Percentiles rank a stretch among this genome's conserved stretches.
Evolutionary conservation across 2,888 invertebrate species (phyloP).

Genomic region (Xylocampa areola): DNA sequence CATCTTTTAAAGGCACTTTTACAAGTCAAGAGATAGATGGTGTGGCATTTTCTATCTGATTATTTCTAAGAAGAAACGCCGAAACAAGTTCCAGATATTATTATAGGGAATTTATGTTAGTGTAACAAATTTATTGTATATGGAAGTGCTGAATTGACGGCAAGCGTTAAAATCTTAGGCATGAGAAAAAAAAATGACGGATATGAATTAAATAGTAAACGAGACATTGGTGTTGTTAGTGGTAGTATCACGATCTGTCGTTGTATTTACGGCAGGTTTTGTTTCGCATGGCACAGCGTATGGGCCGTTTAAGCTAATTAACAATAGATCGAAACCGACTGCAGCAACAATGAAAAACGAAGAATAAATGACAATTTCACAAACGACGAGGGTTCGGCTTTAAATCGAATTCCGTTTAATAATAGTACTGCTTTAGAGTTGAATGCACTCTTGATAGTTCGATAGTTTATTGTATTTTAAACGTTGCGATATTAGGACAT

Average conservation of each 20-base stretch:
- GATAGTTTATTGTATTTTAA: slow-evolving; percentile 86
- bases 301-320: slow-evolving; percentile 89
- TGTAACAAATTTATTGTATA: too few species aligned
- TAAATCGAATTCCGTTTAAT: slow-evolving; percentile 90
- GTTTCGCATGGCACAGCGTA: slow-evolving; percentile 77
- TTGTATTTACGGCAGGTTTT: slow-evolving; percentile 61
- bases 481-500: slow-evolving; percentile 64
- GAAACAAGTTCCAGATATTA: too few species aligned
- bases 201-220: slow-evolving; percentile 14
- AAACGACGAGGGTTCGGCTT: slow-evolving; percentile 89
- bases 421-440: slow-evolving; percentile 88
- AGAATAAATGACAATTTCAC: slow-evolving; percentile 90
- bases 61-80: too few species aligned
- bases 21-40: too few species aligned
- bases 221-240: slow-evolving; percentile 31
- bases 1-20: too few species aligned
- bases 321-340: slow-evolving; percentile 88
- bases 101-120: too few species aligned
- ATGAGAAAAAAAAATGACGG: too few species aligned
- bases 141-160: too few species aligned
- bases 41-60: too few species aligned
- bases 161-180: too few species aligned
- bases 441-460: slow-evolving; percentile 87
- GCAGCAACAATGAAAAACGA: slow-evolving; percentile 89
- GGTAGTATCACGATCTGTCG: slow-evolving; percentile 51